These are phyloP conservation scores for Branchinecta sandiegonensis DNA, from an alignment of 2,888 invertebrate species.

Conservation along the genomic window DNA sequence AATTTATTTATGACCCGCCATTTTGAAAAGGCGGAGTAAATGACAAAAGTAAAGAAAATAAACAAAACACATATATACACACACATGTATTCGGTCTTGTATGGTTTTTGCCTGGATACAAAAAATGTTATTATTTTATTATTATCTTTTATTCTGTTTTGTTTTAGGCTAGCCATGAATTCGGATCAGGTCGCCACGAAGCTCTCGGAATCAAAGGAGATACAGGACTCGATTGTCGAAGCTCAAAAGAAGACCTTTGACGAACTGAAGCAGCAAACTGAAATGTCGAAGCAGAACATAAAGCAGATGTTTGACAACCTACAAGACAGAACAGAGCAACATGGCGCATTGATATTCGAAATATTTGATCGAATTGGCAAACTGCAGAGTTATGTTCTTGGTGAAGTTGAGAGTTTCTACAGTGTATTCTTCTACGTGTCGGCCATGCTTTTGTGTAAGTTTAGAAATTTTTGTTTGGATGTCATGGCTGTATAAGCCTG, in stretches of 20 bases:
- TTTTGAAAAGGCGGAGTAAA: too few relatives aligned
- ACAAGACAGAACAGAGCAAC: slow-evolving; percentile 36
- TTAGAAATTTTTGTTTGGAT: too few relatives aligned
- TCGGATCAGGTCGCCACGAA: slow-evolving; percentile 40
- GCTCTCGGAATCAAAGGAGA: slow-evolving; percentile 37
- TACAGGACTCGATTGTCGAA: slow-evolving; percentile 39
- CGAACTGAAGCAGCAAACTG: slow-evolving; percentile 33
- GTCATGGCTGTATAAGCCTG: too few relatives aligned
- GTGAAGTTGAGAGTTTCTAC: slow-evolving; percentile 49
- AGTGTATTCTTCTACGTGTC: slow-evolving; percentile 45
- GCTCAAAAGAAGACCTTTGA: slow-evolving; percentile 34
- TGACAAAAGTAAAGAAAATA: too few relatives aligned
- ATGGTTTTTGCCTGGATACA: too few relatives aligned
- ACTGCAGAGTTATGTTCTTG: slow-evolving; percentile 46
- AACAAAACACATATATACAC: too few relatives aligned
- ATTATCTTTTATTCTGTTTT: too few relatives aligned
- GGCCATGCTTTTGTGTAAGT: slow-evolving; percentile 34
- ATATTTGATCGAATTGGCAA: slow-evolving; percentile 42
- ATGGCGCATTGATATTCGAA: slow-evolving; percentile 42
- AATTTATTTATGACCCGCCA: too few relatives aligned
- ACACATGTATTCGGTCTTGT: too few relatives aligned
- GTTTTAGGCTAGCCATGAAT: slow-evolving; percentile 38
- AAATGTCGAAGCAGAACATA: slow-evolving; percentile 31
- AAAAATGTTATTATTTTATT: too few relatives aligned
- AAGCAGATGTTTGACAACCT: slow-evolving; percentile 30